phyloP scores from a whole-genome alignment of 2,113 vertebrate genomes.

The Vulpes ferrilata region DNA sequence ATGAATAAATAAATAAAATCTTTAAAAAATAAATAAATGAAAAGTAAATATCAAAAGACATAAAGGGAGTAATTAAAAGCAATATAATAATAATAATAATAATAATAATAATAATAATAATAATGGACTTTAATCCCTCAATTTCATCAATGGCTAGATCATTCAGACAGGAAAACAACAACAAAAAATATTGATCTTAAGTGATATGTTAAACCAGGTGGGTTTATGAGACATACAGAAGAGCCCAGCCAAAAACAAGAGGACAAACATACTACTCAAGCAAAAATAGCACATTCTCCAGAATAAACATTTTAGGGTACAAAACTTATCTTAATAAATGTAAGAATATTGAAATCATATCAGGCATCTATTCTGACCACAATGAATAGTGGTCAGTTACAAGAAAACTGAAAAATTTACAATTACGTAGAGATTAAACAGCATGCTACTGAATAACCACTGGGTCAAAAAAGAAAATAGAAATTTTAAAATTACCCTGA shows the following conservation, averaged over 20 bases:
- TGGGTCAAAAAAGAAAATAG: neutral
- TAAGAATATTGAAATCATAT: neutral
- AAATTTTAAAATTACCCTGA: neutral
- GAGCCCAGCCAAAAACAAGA: neutral
- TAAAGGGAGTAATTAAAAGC: neutral
- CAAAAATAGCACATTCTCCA: neutral
- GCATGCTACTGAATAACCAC: neutral
- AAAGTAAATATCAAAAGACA: neutral
- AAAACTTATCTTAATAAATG: neutral
- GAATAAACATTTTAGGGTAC: too few species aligned
- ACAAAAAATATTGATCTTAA: neutral
- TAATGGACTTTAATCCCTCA: neutral
- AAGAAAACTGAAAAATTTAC: neutral
- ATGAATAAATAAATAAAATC: too few species aligned
- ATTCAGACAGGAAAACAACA: neutral
- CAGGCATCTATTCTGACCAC: neutral
- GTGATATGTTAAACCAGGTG: neutral
- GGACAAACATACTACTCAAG: neutral
- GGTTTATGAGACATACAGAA: neutral
- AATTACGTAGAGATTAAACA: neutral
- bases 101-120: neutral
- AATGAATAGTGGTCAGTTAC: neutral
- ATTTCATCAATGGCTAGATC: neutral
- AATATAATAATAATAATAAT: neutral
- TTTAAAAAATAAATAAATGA: too few species aligned